Base-by-base conservation (phyloP, 2,888 invertebrate species). In the Eubasilissa splendida region DNA sequence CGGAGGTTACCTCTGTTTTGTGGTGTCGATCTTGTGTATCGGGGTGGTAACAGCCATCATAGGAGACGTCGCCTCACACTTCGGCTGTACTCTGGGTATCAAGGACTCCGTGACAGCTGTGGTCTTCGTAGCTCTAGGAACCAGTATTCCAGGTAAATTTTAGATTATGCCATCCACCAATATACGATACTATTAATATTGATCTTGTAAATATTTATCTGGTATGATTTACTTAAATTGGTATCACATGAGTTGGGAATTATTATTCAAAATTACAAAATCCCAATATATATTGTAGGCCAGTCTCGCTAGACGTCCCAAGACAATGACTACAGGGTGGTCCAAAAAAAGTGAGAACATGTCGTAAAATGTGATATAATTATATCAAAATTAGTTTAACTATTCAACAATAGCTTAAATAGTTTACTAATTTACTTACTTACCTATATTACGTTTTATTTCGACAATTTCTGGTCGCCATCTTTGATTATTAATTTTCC, bases 31-130 rank as follows among this genome's bases (percentile, higher is more conserved):
- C 87, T 86, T 95, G 76, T 94, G 95, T 87, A 99, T 99, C 87
- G 99, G 99, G 10, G 85, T 98, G 50, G 95, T 99, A 85, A 99
- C 99, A 7, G 99, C 98, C 1, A 89, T 99, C 84, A 99, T 99
- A 86, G 99, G 99, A 31, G 99, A 99, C 89, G 93, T 99, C 68
- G 99, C 99, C 4, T 96, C 98, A 0, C 96, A 97, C 90, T 99
- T 99, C 87, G 99, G 99, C 84, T 99, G 99, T 89, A 98, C 98
- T 50, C 93, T 99, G 78, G 99, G 99, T 85, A 95, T 99, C 86
- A 96, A 96, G 89, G 99, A 99, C 88, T 94, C 97, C 7, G 97
- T 99, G 84, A 99, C 99, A 71, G 99, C 99, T 85, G 97, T 99
- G 86, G 95, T 97, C 63, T 97, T 99, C 87, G 99, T 99, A 31